Conservation (phyloP, 2,797 vertebrate genomes). For the Sebastes taczanowskii region DNA sequence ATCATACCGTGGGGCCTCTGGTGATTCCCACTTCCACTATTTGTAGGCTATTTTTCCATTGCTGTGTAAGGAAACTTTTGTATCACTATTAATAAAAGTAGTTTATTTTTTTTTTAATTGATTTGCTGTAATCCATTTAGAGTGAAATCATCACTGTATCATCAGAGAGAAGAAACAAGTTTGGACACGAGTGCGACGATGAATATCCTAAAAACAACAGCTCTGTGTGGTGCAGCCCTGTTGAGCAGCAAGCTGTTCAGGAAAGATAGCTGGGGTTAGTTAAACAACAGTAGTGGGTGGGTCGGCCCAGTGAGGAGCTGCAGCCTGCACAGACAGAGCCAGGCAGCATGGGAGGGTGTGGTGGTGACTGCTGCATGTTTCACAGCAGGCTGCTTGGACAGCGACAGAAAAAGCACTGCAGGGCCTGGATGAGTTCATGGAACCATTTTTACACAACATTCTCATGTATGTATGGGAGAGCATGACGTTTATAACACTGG, state of each 20-base stretch:
- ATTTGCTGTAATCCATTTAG: neutral
- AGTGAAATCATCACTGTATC: neutral
- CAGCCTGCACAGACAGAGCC: constrained; percentile 44
- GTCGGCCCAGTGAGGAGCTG: constrained; percentile 38
- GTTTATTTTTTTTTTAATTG: neutral
- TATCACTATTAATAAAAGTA: neutral
- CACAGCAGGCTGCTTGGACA: constrained; percentile 27
- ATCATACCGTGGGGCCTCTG: too few species aligned
- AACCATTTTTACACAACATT: neutral
- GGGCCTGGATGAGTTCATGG: constrained; percentile 20
- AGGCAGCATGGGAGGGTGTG: constrained; percentile 58
- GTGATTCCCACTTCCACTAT: too few species aligned
- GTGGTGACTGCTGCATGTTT: constrained; percentile 27
- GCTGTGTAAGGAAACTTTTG: neutral
- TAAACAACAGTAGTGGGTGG: constrained; percentile 61
- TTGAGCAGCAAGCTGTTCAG: constrained; percentile 59
- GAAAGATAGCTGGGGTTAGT: constrained; percentile 63
- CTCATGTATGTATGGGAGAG: neutral
- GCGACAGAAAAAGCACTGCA: neutral
- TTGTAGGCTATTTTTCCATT: neutral
- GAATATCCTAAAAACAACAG: constrained; percentile 42
- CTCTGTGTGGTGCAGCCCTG: constrained; percentile 2
- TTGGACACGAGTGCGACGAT: constrained; percentile 1
- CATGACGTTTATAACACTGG: neutral
- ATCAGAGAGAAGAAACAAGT: neutral